Conservation (phyloP, 37 sponge, comb jelly and placozoan species). For the Eunapius fragilis region DNA sequence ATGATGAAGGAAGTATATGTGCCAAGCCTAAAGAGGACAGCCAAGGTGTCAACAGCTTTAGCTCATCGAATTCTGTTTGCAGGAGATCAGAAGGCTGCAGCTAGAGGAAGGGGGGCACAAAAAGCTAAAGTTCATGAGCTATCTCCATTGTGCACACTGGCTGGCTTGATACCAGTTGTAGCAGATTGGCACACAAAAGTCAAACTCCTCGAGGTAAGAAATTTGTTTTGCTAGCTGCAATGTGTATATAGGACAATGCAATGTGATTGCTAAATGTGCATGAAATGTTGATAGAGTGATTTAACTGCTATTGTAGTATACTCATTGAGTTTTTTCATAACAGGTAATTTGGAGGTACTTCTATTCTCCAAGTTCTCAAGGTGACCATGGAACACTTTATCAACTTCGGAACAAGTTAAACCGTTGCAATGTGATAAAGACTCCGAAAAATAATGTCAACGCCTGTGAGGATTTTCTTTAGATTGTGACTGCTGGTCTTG, state of each 20-base stretch:
- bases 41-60: not conserved
- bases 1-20: not conserved
- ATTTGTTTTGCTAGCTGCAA: not conserved
- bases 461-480: conserved; percentile 36
- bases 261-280: not conserved
- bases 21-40: conserved; percentile 10
- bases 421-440: conserved; percentile 22
- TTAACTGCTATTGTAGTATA: not conserved
- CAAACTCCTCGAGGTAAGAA: conserved; percentile 13
- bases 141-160: conserved; percentile 5
- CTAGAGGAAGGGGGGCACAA: conserved; percentile 21
- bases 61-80: not conserved
- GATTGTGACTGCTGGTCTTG: conserved; percentile 6
- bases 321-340: not conserved
- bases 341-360: conserved; percentile 49
- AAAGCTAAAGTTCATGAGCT: conserved; percentile 1
- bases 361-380: conserved; percentile 27
- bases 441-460: conserved; percentile 15
- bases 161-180: conserved; percentile 26
- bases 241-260: conserved; percentile 2
- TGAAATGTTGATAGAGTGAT: conserved; percentile 1
- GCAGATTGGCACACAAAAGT: no score
- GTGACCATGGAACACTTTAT: conserved; percentile 30
- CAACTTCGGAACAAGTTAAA: conserved; percentile 16
- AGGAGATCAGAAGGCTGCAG: conserved; percentile 35